Base-by-base conservation (phyloP, 2,113 vertebrate genomes). In the Rhinopomastus cyanomelas region DNA sequence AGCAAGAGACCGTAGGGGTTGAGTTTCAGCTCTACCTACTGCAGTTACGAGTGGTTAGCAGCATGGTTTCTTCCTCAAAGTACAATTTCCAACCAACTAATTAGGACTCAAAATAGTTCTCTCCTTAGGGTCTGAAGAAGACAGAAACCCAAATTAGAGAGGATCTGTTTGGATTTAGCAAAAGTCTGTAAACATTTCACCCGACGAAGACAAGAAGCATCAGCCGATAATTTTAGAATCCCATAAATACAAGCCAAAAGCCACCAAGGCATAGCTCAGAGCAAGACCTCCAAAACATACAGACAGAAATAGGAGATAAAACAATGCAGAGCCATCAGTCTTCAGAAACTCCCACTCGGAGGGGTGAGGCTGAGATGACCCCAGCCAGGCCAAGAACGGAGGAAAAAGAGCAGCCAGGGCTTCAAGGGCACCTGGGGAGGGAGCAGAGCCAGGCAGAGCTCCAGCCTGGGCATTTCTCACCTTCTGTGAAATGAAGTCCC, bases 71-170 rank as follows among this genome's bases (percentile, higher is more conserved):
- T 59, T 34, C 20, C n/a, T 78, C 57, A 48, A 59, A 84, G 57
- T 51, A 68, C 53, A 64, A 27, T 61, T 93, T 87, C 44, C 49
- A 89, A 86, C 77, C 34, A 59, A 85, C 84, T 69, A 76, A 85
- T 94, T 93, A 92, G 75, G 78, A 69, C 80, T 75, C 65, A 89
- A 83, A 94, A 89, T 96, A 80, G 23, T 16, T 39, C 20, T 39
- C 19, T 90, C 36, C 44, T 79, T 32, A 49, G 57, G 32, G 20
- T 80, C 44, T 87, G 55, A 89, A 59, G 57, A 90, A 78, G 53
- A 62, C 44, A 78, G 53, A 84, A 88, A 81, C 49, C 16, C 73
- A 94, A 96, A 95, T 94, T 95, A 94, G 49, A 96, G 94, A 86
- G 80, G 17, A 91, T 71, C 53, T 2, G 1, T 46, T 83, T 21